These are phyloP conservation scores for Calameuta pallipes DNA, from an alignment of 2,888 invertebrate genomes.

Conservation along the genomic window DNA sequence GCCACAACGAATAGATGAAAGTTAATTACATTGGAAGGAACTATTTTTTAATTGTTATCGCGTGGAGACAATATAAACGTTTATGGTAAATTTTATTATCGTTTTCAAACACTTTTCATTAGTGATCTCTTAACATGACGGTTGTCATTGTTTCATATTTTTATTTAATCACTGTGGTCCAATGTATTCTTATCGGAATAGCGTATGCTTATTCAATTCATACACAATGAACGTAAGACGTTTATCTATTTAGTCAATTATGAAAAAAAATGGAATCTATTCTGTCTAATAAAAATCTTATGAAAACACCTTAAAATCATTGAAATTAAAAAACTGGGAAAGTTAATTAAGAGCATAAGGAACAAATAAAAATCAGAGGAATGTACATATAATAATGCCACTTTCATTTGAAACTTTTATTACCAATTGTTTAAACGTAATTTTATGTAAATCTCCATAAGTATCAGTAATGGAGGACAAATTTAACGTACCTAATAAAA, in stretches of 20 bases:
- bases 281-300: neutral
- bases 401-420: neutral
- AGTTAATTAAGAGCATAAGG: neutral
- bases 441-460: neutral
- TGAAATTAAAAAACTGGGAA: neutral
- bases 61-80: neutral
- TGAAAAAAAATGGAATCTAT: neutral
- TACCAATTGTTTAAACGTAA: neutral
- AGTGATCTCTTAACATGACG: too few species aligned
- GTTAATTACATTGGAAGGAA: neutral
- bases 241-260: neutral
- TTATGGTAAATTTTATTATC: too few species aligned
- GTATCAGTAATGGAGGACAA: neutral
- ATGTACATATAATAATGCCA: neutral
- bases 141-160: neutral
- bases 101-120: too few species aligned
- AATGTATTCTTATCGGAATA: neutral
- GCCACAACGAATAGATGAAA: neutral
- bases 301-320: neutral
- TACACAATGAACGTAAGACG: neutral
- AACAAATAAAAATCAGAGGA: neutral
- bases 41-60: neutral
- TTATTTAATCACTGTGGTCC: neutral
- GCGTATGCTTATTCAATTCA: neutral
- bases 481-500: conserved; percentile 68